These are phyloP conservation scores for Trialeurodes vaporariorum DNA, from an alignment of 1,140 invertebrate species.

Conservation along the genomic window DNA sequence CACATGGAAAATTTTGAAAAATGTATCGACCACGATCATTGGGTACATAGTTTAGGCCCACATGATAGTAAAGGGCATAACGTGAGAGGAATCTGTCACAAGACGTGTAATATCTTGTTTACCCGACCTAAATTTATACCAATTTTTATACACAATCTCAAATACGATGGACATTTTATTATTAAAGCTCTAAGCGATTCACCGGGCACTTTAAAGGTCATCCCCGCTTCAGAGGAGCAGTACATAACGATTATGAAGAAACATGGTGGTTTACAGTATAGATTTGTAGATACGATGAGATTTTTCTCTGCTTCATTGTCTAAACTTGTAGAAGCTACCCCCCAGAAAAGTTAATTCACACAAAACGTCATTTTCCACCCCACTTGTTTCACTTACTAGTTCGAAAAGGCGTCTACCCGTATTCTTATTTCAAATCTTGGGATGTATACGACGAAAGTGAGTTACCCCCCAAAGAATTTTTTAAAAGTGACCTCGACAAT, in stretches of 20 bases:
- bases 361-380: background rate
- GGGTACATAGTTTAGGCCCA: background rate
- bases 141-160: background rate
- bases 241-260: constrained; percentile 2
- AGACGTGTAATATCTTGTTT: background rate
- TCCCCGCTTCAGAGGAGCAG: constrained; percentile 4
- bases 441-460: constrained; percentile 25
- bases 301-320: constrained; percentile 20
- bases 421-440: constrained; percentile 25
- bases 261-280: background rate
- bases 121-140: constrained; percentile 3
- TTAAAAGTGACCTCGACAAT: constrained; percentile 32
- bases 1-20: background rate
- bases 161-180: background rate
- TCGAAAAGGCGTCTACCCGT: constrained; percentile 28
- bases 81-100: background rate
- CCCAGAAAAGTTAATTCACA: background rate
- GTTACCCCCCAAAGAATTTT: constrained; percentile 30
- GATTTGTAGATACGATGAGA: constrained; percentile 22
- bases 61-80: background rate
- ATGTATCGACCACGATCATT: background rate
- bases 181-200: background rate
- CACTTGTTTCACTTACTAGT: constrained; percentile 13
- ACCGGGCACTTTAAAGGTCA: background rate
- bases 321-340: constrained; percentile 15